Conservation (phyloP, 2,797 vertebrate species). For the Microctenopoma lineatum region DNA sequence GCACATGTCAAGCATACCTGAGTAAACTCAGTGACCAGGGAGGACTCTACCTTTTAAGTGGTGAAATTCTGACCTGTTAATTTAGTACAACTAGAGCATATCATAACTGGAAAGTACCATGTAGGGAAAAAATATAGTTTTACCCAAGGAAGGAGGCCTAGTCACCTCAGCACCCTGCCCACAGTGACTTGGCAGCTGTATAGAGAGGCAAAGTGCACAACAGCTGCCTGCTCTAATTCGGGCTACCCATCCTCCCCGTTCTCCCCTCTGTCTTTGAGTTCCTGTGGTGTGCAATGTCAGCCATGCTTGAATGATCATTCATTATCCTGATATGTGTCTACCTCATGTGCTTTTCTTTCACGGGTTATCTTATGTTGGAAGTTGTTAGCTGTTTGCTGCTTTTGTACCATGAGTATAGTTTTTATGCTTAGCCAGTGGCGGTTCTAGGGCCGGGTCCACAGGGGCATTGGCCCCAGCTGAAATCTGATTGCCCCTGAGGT, state of each 20-base stretch:
- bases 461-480: no score
- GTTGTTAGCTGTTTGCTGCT: background rate
- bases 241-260: conserved; percentile 67
- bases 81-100: background rate
- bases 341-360: conserved; percentile 15
- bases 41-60: background rate
- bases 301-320: conserved; percentile 73
- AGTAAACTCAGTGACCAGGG: background rate
- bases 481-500: no score
- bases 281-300: conserved; percentile 82
- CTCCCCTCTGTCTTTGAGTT: conserved; percentile 76
- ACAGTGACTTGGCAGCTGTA: conserved; percentile 81
- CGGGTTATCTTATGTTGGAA: conserved; percentile 3
- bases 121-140: conserved; percentile 1
- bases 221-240: conserved; percentile 81
- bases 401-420: background rate
- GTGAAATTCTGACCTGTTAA: conserved; percentile 4
- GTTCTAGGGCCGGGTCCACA: no score
- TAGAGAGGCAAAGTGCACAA: conserved; percentile 60
- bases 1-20: conserved; percentile 37
- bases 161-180: conserved; percentile 70
- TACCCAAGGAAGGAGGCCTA: conserved; percentile 21
- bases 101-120: background rate
- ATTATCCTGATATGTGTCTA: conserved; percentile 60
- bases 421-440: background rate